Evolutionary conservation across 1,140 invertebrate genomes (phyloP).

Genomic region (Scaptodrosophila lebanonensis): DNA sequence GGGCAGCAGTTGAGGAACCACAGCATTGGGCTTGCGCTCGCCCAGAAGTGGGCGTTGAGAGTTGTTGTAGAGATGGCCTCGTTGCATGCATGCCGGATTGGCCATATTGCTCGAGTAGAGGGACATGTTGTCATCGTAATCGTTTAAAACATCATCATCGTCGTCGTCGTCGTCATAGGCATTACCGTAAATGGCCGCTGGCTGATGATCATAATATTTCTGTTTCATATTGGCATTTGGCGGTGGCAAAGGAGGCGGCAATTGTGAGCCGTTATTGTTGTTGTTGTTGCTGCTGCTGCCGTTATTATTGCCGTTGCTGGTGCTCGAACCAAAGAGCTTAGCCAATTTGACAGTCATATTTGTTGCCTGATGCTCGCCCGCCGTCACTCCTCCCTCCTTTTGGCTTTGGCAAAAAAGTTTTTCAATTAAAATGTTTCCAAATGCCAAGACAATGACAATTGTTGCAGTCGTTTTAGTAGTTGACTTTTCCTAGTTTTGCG

Average conservation of each 20-base stretch:
- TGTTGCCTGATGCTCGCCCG: background rate
- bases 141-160: slow-evolving; percentile 43
- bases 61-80: slow-evolving; percentile 65
- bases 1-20: slow-evolving; percentile 34
- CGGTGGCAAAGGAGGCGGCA: slow-evolving; percentile 46
- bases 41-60: slow-evolving; percentile 63
- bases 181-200: slow-evolving; percentile 36
- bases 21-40: slow-evolving; percentile 37
- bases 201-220: slow-evolving; percentile 46
- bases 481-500: too few relatives aligned
- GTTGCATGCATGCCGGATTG: slow-evolving; percentile 56
- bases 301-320: slow-evolving; percentile 6
- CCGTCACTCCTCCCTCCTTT: background rate
- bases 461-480: too few relatives aligned
- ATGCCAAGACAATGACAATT: slow-evolving; percentile 50
- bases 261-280: slow-evolving; percentile 5
- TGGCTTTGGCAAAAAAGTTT: slow-evolving; percentile 39
- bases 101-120: slow-evolving; percentile 5
- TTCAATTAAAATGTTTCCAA: slow-evolving; percentile 64
- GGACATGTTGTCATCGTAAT: slow-evolving; percentile 63
- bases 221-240: slow-evolving; percentile 51
- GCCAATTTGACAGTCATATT: slow-evolving; percentile 71
- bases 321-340: slow-evolving; percentile 53
- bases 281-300: slow-evolving; percentile 7
- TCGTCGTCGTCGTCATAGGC: slow-evolving; percentile 41